Evolutionary conservation across 2,797 vertebrate species (phyloP), one percentile per base, ranked within the genome.

Genomic region (Gila robusta): DNA sequence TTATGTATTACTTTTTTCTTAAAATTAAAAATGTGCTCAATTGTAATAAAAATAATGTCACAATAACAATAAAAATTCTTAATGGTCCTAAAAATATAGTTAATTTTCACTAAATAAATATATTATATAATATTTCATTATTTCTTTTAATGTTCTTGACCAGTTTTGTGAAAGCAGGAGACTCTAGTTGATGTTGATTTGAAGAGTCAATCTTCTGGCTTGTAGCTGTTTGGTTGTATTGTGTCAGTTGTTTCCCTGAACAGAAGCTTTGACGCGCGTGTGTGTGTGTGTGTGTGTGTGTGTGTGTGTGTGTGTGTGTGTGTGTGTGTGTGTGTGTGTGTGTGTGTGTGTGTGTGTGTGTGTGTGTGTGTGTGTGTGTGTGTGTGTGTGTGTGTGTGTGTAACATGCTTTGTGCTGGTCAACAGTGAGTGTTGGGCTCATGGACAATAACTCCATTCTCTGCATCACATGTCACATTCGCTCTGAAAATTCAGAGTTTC

Each of bases 221-320:
- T 73, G 6, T 17, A 17, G n/a, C 6, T 47, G 26, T 73, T 47
- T 73, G 71, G 41, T 73, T 32, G n/a, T 19, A 49, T 73, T 73
- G 71, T 73, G 71, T 73, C 16, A 17, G 41, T 28, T 72, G 70
- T 28, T 72, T 72, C 39, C 6, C 39, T 44, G 37, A 72, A 72
- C 70, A 26, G 23, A n/a, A 72, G 69, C 69, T 41, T 71, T 72
- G 12, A 47, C n/a, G 41, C 11, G 71, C 49, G 44, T 73, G 79
- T 72, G 39, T 47, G n/a, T 59, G 59, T 59, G 47, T 49, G n/a
- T 72, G 76, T 52, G 59, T n/a, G n/a, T n/a, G n/a, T 41, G 52
- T 26, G 47, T 49, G 6, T 17, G 6, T 41, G 28, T 41, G 62
- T 73, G 62, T 71, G 69, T 72, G 70, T 44, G n/a, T 41, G 52